phyloP scores from a whole-genome alignment of 2,888 invertebrate genomes.

The Xanthorhoe designata region DNA sequence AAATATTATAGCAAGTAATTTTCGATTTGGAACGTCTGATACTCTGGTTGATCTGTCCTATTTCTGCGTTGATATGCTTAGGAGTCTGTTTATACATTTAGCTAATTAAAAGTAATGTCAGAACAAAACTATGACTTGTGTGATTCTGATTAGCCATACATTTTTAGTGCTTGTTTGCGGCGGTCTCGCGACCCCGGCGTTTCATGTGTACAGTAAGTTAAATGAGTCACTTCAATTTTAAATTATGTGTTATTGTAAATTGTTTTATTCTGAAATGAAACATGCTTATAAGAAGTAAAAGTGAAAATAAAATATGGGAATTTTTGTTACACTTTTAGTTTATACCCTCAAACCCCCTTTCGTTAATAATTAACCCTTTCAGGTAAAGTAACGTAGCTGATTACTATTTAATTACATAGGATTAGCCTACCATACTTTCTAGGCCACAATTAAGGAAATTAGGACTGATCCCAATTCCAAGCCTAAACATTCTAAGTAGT shows the following conservation, averaged over 20 bases:
- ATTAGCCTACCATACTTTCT: no score
- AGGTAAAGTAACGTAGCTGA: not conserved
- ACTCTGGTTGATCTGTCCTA: not conserved
- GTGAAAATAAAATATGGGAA: slow-evolving; percentile 84
- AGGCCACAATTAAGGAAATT: no score
- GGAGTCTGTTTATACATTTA: slow-evolving; percentile 4
- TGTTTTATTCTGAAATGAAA: slow-evolving; percentile 84
- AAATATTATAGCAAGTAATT: no score
- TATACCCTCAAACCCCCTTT: slow-evolving; percentile 39
- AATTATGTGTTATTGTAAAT: slow-evolving; percentile 85
- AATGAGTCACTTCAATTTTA: slow-evolving; percentile 81
- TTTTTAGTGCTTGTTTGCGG: slow-evolving; percentile 49
- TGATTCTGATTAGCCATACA: slow-evolving; percentile 58
- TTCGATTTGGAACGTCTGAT: not conserved
- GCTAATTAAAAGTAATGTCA: slow-evolving; percentile 40
- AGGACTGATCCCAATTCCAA: not conserved
- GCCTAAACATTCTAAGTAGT: no score
- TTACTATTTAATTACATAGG: no score
- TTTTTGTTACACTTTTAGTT: slow-evolving; percentile 73
- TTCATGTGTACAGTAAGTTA: slow-evolving; percentile 77
- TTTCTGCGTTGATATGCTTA: slow-evolving; percentile 3
- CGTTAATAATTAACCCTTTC: not conserved
- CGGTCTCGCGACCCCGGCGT: slow-evolving; percentile 39
- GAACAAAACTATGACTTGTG: slow-evolving; percentile 55
- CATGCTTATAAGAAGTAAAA: slow-evolving; percentile 84